Base-by-base conservation (phyloP, 2,888 invertebrate species). In the Phorcus lineatus region DNA sequence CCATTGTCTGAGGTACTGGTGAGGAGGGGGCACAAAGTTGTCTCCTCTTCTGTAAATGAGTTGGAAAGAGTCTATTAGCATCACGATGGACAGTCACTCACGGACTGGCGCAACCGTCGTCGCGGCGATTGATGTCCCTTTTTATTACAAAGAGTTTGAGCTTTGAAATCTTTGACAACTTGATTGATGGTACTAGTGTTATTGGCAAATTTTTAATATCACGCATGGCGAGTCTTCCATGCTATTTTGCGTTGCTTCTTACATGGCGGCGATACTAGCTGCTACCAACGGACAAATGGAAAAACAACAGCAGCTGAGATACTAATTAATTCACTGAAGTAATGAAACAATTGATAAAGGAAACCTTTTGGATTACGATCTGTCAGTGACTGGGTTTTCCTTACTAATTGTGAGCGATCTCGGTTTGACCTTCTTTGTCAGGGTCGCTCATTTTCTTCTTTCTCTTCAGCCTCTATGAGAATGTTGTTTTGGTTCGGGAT, bases 181-280 rank as follows among this genome's bases (percentile, higher is more conserved):
- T 74, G 74, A 74, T 74, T 40, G 74, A 74, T 74, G 19, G 74
- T 24, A n/a, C 19, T 40, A 52, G 53, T 74, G 19, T 74, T 74
- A 74, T 74, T 74, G 74, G 74, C 74, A 74, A 74, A 74, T 74
- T 74, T 74, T 74, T 74, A 74, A 74, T 74, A 74, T 74, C 74
- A 74, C 74, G 74, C 74, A 52, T 74, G 74, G 74, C 47, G 52
- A 17, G 47, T 74, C 74, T 22, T 62, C 28, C 28, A 1, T 47
- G 47, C 47, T 47, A 36, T 47, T 47, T 47, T 47, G 9, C 7
- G 47, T 47, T 47, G 47, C 7, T 47, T 47, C 47, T 47, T 47
- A 47, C 47, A 1, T 47, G 47, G 47, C 47, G 47, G 1, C 13
- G 7, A 6, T 47, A 47, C 47, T 47, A 47, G 47, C 47, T 47